Conservation (phyloP, 2,888 invertebrate species). For the Muschampia plurimacula region DNA sequence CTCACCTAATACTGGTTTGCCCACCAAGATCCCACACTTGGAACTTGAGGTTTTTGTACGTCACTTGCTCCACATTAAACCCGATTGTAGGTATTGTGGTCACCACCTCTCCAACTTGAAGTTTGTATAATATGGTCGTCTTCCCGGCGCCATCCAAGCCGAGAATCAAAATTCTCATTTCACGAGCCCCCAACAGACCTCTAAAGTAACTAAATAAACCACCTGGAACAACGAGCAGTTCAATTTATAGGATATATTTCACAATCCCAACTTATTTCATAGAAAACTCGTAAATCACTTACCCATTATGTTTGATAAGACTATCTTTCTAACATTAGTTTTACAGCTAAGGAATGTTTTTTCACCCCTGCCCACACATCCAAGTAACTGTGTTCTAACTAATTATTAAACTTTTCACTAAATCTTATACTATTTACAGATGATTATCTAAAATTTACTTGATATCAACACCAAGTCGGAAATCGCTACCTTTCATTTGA, state of each 20-base stretch:
- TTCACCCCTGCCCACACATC: conserved; percentile 43
- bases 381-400: conserved; percentile 28
- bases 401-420: conserved; percentile 1
- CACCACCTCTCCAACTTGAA: conserved; percentile 99
- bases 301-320: conserved; percentile 73
- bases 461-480: conserved; percentile 47
- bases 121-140: conserved; percentile 98
- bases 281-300: conserved; percentile 54
- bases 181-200: conserved; percentile 97
- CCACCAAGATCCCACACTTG: conserved; percentile 99
- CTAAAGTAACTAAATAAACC: conserved; percentile 98
- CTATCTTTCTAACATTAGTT: conserved; percentile 74
- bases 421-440: conserved; percentile 23
- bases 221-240: conserved; percentile 84
- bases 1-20: conserved; percentile 98
- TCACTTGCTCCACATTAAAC: conserved; percentile 99
- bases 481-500: conserved; percentile 52
- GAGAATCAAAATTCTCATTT: conserved; percentile 98
- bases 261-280: conserved; percentile 31
- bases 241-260: conserved; percentile 6
- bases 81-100: conserved; percentile 99
- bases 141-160: conserved; percentile 99
- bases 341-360: conserved; percentile 60
- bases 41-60: conserved; percentile 99
- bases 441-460: conserved; percentile 19